A percentile compares a stretch with the other conserved stretches of the same genome.
These are phyloP conservation scores for Zaprionus africanus DNA, from an alignment of 1,140 invertebrate genomes.

Conservation along the genomic window DNA sequence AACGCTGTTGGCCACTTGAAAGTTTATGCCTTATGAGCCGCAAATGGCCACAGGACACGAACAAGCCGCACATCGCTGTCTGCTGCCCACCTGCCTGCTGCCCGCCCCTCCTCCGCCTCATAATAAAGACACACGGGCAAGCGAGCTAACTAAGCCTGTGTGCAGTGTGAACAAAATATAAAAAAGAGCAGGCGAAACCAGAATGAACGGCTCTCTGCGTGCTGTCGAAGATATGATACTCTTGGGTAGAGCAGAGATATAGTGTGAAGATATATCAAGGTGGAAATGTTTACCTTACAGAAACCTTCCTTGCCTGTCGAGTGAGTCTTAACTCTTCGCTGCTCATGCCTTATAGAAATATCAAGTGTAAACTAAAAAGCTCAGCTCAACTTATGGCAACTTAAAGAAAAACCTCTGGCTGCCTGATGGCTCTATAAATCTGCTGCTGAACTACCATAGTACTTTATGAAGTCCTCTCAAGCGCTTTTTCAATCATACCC, in stretches of 20 bases:
- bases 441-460: neutral
- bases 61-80: constrained; percentile 29
- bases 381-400: neutral
- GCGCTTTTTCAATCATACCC: neutral
- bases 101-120: constrained; percentile 27
- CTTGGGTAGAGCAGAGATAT: neutral
- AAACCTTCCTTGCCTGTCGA: too few relatives aligned
- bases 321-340: too few relatives aligned
- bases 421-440: neutral
- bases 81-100: neutral
- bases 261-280: neutral
- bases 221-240: neutral
- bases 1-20: constrained; percentile 75
- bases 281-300: too few relatives aligned
- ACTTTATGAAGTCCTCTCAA: neutral
- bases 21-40: constrained; percentile 83
- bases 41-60: constrained; percentile 79
- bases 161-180: constrained; percentile 27
- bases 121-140: constrained; percentile 71
- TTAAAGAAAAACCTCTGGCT: neutral
- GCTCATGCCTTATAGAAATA: too few relatives aligned
- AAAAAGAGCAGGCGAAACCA: constrained; percentile 6
- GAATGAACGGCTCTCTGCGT: neutral
- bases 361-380: neutral
- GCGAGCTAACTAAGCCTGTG: constrained; percentile 60